These are phyloP conservation scores for Chloroclystis v-ata DNA, from an alignment of 2,888 invertebrate species.

Conservation along the genomic window DNA sequence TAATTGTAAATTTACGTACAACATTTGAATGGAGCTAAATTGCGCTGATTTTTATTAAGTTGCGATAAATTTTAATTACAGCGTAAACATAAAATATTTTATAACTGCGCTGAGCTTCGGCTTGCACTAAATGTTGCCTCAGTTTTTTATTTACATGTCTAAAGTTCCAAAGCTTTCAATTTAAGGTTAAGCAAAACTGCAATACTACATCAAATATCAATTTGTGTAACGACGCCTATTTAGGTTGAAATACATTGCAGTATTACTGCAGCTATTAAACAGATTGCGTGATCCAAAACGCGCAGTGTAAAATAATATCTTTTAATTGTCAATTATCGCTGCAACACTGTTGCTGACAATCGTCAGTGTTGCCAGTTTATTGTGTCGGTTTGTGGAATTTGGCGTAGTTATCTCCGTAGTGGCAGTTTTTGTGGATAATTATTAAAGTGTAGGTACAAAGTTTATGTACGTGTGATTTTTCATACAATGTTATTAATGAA, in stretches of 20 bases:
- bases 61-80: slow-evolving; percentile 61
- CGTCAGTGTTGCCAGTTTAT: slow-evolving; percentile 41
- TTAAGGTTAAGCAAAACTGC: too few species aligned
- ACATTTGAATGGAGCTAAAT: slow-evolving; percentile 45
- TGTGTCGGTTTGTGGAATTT: slow-evolving; percentile 64
- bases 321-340: slow-evolving; percentile 30
- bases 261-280: not conserved
- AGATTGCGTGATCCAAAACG: not conserved
- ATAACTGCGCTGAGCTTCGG: slow-evolving; percentile 43
- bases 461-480: slow-evolving; percentile 50
- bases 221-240: not conserved
- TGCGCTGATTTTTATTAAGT: slow-evolving; percentile 44
- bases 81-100: slow-evolving; percentile 38
- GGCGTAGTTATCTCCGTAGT: slow-evolving; percentile 66
- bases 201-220: too few species aligned
- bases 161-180: too few species aligned
- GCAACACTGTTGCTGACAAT: slow-evolving; percentile 53
- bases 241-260: slow-evolving; percentile 15
- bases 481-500: slow-evolving; percentile 60
- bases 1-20: slow-evolving; percentile 27
- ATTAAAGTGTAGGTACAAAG: slow-evolving; percentile 44
- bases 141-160: too few species aligned
- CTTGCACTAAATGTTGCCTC: slow-evolving; percentile 20
- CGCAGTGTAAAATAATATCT: slow-evolving; percentile 26
- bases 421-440: slow-evolving; percentile 64